A percentile compares a stretch with the other conserved stretches of the same genome.
Conservation (phyloP, 2,888 invertebrate species). For the Fissipunctia ypsillon region DNA sequence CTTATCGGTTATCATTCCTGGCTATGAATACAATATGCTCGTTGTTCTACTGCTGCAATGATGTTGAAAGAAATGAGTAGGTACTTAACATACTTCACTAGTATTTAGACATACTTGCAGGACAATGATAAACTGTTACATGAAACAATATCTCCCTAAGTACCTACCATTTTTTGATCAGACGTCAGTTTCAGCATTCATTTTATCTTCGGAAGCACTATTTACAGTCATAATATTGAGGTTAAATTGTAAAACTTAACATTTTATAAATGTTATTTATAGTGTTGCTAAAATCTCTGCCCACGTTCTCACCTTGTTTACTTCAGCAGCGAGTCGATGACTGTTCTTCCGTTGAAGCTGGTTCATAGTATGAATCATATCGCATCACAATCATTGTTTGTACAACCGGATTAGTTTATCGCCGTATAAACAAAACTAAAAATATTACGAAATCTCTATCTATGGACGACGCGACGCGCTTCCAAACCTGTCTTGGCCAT, state of each 20-base stretch:
- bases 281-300: constrained; percentile 54
- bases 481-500: background rate
- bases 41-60: constrained; percentile 24
- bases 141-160: background rate
- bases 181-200: background rate
- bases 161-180: constrained; percentile 4
- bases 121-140: constrained; percentile 14
- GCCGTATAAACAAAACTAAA: constrained; percentile 52
- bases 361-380: constrained; percentile 71
- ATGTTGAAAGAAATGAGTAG: constrained; percentile 21
- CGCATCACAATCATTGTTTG: constrained; percentile 66
- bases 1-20: constrained; percentile 61
- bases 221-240: constrained; percentile 34
- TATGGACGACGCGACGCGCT: constrained; percentile 19
- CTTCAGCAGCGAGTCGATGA: constrained; percentile 66
- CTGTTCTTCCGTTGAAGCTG: constrained; percentile 71
- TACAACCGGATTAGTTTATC: constrained; percentile 62
- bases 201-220: constrained; percentile 2
- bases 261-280: constrained; percentile 43
- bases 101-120: background rate
- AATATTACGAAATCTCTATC: constrained; percentile 48
- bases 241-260: constrained; percentile 29
- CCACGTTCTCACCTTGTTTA: constrained; percentile 68
- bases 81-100: constrained; percentile 25
- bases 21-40: constrained; percentile 34